Evolutionary conservation across 2,888 invertebrate genomes (phyloP).

Genomic region (Patella ulyssiponensis): DNA sequence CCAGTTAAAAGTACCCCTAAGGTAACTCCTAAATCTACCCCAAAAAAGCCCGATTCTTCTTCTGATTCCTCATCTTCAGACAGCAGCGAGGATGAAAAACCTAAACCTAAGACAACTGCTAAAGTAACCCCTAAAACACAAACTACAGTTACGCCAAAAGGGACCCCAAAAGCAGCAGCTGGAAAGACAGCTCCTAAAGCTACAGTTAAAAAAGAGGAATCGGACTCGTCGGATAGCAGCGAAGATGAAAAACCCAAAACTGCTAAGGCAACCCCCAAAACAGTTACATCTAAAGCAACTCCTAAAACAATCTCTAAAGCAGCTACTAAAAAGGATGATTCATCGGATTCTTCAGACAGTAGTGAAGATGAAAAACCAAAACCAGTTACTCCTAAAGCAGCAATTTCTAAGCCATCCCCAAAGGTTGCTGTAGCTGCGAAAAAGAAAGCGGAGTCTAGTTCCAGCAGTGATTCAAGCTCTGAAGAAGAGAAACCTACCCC

Average conservation of each 20-base stretch:
- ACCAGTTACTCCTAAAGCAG: background rate
- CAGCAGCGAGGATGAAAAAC: background rate
- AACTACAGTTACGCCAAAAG: background rate
- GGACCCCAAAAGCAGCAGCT: background rate
- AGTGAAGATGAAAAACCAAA: slow-evolving; percentile 29
- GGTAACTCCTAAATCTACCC: background rate
- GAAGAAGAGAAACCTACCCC: slow-evolving; percentile 12
- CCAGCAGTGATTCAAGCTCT: background rate
- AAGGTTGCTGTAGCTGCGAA: background rate
- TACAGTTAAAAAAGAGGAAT: background rate
- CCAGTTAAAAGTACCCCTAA: background rate
- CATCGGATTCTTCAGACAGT: slow-evolving; percentile 35
- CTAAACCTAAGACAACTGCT: background rate
- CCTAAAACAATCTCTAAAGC: background rate
- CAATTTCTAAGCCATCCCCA: slow-evolving; percentile 4
- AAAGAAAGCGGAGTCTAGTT: background rate
- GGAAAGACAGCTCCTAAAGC: background rate
- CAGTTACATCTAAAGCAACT: background rate
- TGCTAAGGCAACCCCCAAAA: background rate
- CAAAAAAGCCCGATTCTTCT: background rate
- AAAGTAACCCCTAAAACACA: background rate
- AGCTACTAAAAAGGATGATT: slow-evolving; percentile 29
- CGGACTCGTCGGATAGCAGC: background rate
- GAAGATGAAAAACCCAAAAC: background rate
- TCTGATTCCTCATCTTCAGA: background rate